Conservation (phyloP, 2,888 invertebrate genomes). For the Petrolisthes manimaculis region DNA sequence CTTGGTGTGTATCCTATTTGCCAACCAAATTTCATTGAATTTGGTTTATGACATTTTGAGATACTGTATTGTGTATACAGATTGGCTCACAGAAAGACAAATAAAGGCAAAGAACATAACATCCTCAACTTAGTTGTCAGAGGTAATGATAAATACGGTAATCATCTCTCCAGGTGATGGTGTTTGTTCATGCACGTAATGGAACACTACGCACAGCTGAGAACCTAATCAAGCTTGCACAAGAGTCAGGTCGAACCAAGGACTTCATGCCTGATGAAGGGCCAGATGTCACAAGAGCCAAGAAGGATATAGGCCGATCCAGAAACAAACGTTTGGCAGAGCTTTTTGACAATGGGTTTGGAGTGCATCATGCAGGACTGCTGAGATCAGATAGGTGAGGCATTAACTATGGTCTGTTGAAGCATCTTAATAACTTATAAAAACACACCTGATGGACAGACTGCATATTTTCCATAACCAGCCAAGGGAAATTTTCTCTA, state of each 20-base stretch:
- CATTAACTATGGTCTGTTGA: not conserved
- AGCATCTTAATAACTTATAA: not conserved
- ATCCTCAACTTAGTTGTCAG: too few species aligned
- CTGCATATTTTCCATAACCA: too few species aligned
- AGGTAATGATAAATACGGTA: too few species aligned
- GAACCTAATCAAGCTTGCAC: conserved; percentile 84
- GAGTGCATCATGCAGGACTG: conserved; percentile 96
- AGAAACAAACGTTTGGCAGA: conserved; percentile 86
- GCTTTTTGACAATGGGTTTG: conserved; percentile 82
- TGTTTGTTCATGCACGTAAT: conserved; percentile 98
- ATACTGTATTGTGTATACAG: not conserved
- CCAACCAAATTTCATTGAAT: too few species aligned
- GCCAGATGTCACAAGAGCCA: conserved; percentile 77
- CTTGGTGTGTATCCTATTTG: too few species aligned
- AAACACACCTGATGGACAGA: conserved; percentile 3
- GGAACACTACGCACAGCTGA: conserved; percentile 92
- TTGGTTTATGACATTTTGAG: too few species aligned
- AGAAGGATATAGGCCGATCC: conserved; percentile 79
- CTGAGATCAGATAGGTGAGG: conserved; percentile 84
- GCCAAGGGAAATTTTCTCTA: not conserved
- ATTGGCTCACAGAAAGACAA: not conserved
- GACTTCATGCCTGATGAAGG: conserved; percentile 72
- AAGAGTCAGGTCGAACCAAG: conserved; percentile 78
- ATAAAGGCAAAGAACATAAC: not conserved
- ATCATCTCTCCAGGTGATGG: conserved; percentile 79